Base-by-base conservation (phyloP, 2,888 invertebrate species). In the Cordilura impudica region DNA sequence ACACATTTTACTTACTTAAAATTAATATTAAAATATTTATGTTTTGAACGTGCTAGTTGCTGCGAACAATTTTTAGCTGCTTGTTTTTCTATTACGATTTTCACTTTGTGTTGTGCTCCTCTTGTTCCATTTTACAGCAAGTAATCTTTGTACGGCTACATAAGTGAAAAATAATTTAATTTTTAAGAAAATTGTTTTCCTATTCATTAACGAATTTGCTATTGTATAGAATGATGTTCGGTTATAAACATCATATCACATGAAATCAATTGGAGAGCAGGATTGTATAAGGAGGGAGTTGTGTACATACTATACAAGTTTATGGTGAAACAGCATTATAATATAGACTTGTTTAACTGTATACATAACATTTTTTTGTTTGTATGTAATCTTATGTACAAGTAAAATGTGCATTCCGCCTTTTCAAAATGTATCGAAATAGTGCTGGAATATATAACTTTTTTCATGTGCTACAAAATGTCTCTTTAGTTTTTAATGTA, bases 1-100 rank as follows among this genome's bases (percentile, higher is more conserved):
- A 49, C 75, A 69, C 75, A 75, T 51, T 75, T 75, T 56, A 54
- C 45, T 45, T n/a, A n/a, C n/a, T n/a, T n/a, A n/a, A n/a, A n/a
- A n/a, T n/a, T n/a, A 45, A 63, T 69, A 75, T 69, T 75, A 63
- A 69, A 75, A 69, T 70, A 65, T 75, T 70, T 70, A 75, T 63
- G 14, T 56, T 49, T 23, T 14, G 29, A 43, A 75, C 75, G 75
- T 75, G 75, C 35, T 58, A 47, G 47, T 29, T 43, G 47, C 45
- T 63, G 63, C 43, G 31, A 29, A 63, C 29, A 49, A 63, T 43
- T 53, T 53, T 39, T 53, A 26, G 6, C 16, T 53, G 29, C 45
- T 43, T 21, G 29, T 53, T 43, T 21, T 43, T 60, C 29, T 29
- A 16, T 18, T 43, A 3, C 47, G 23, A 16, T 56, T 45, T 43